These are phyloP conservation scores for Vanessa cardui DNA, from an alignment of 2,888 invertebrate genomes.

Conservation along the genomic window DNA sequence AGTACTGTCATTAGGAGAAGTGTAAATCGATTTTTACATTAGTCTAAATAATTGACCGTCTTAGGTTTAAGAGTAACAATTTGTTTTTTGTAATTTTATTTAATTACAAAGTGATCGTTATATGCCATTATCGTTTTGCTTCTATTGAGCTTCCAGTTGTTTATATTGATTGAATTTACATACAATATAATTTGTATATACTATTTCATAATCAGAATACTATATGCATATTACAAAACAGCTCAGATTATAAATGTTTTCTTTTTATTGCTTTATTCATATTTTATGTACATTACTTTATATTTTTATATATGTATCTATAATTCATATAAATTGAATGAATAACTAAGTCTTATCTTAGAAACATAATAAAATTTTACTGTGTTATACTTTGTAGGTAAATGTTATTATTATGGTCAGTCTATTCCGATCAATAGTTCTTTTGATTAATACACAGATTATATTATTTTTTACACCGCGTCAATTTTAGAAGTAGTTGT, in stretches of 20 bases:
- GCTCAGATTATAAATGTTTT: slow-evolving; percentile 27
- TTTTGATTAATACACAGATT: too few species aligned
- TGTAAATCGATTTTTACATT: slow-evolving; percentile 8
- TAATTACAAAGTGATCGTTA: slow-evolving; percentile 62
- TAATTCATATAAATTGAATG: neutral
- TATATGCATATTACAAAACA: slow-evolving; percentile 27
- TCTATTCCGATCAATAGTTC: too few species aligned
- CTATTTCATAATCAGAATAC: slow-evolving; percentile 16
- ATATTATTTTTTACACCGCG: too few species aligned
- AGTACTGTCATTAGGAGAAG: slow-evolving; percentile 25
- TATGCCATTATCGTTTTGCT: slow-evolving; percentile 71
- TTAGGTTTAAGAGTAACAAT: slow-evolving; percentile 21
- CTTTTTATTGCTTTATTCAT: slow-evolving; percentile 28
- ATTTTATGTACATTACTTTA: neutral
- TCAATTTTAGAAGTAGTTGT: too few species aligned
- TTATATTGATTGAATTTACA: slow-evolving; percentile 31
- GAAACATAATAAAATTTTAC: neutral
- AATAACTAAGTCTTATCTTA: neutral
- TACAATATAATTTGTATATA: slow-evolving; percentile 15
- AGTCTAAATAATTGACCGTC: slow-evolving; percentile 17
- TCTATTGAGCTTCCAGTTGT: slow-evolving; percentile 67
- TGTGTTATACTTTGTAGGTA: too few species aligned
- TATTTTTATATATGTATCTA: neutral
- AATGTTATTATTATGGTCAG: too few species aligned
- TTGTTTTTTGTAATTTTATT: slow-evolving; percentile 46